Base-by-base conservation (phyloP, 2,888 invertebrate species). In the Hanleya hanleyi region DNA sequence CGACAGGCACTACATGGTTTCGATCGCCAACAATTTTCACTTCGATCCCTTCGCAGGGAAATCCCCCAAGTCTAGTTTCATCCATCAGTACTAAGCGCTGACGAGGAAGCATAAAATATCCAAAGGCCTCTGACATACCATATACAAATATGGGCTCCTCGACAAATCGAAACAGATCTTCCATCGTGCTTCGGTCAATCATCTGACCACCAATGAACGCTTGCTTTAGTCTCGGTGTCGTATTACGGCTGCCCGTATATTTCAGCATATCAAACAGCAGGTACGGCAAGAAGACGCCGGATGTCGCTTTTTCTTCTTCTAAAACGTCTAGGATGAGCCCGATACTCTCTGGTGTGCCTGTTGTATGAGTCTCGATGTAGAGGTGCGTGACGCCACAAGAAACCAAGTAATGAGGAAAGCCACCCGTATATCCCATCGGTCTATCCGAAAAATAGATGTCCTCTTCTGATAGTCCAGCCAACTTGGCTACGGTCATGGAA, bases 371-470 rank as follows among this genome's bases (percentile, higher is more conserved):
- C n/a, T 35, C 33, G 15, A 64, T 29, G 22, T 4, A 18, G 1
- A 64, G 38, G n/a, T 36, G 9, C 15, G 64, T 64, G 33, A 64
- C 26, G 3, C 64, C 64, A 36, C 15, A 1, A 1, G 64, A 35
- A 22, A 64, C n/a, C 9, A 64, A 18, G 36, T 37, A 64, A 36
- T 29, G 18, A 6, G 64, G 64, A 37, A 64, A 64, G 6, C 70
- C 70, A 29, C 41, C 70, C 1, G 35, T 6, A 50, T 70, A 66
- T 3, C 50, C 65, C 37, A 66, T 38, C 2, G 70, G 38, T 22
- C 70, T 18, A 29, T 70, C 70, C 4, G 65, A 38, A 47, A 70
- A 37, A 50, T 35, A 70, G 15, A 66, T 26, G 32, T 70, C 70
- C 5, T 22, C 37, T 1, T 29, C n/a, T 2, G 22, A 38, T 7